Conservation (phyloP, 2,113 vertebrate species). For the Festucalex cinctus region DNA sequence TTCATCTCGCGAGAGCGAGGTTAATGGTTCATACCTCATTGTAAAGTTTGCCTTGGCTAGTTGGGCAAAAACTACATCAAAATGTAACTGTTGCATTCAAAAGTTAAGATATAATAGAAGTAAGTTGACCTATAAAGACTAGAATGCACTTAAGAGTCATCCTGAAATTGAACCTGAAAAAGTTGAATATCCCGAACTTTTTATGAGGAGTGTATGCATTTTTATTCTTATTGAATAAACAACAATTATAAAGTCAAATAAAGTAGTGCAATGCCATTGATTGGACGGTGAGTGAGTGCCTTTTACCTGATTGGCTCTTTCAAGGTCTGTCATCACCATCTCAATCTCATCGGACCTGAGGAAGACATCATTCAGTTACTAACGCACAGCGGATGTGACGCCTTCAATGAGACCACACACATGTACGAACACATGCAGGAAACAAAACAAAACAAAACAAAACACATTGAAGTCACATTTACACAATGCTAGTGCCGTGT, state of each 20-base stretch:
- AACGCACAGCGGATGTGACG: slow-evolving; percentile 3
- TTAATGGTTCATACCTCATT: too few species aligned
- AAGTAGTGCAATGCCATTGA: neutral
- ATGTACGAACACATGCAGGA: slow-evolving; percentile 7
- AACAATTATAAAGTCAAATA: neutral
- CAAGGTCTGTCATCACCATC: slow-evolving; percentile 99
- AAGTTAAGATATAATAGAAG: too few species aligned
- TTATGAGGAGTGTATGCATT: neutral
- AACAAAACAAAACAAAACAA: neutral
- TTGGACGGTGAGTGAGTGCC: neutral
- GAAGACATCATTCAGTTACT: slow-evolving; percentile 36
- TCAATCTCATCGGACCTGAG: slow-evolving; percentile 95
- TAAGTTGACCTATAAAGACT: too few species aligned
- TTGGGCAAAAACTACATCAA: too few species aligned
- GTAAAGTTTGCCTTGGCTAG: too few species aligned
- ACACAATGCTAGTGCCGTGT: slow-evolving; percentile 23
- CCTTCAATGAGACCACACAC: neutral
- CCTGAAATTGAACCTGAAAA: too few species aligned
- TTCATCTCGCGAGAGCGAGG: too few species aligned
- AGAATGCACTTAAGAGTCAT: too few species aligned
- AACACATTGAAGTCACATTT: slow-evolving; percentile 24
- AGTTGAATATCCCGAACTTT: neutral
- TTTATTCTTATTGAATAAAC: neutral
- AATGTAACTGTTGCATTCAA: too few species aligned
- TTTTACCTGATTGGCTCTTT: slow-evolving; percentile 98